Percentiles rank a stretch among this genome's conserved stretches.
Evolutionary conservation across 2,797 vertebrate genomes (phyloP).

Genomic region (Coregonus ussuriensis): DNA sequence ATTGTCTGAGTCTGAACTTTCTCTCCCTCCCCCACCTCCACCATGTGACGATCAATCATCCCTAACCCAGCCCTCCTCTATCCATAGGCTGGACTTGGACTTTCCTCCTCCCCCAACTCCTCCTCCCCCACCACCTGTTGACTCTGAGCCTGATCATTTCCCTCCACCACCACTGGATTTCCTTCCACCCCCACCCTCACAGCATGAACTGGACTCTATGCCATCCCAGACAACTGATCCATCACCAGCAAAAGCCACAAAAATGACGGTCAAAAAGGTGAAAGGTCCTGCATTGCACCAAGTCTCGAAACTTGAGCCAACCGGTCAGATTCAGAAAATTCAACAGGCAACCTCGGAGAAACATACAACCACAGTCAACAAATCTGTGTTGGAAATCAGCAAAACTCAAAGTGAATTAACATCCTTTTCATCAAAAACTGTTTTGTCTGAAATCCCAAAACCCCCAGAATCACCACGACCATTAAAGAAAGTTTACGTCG

Average conservation of each 20-base stretch:
- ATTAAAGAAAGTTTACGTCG: constrained; percentile 65
- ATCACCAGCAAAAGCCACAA: constrained; percentile 68
- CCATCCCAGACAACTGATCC: constrained; percentile 51
- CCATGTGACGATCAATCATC: constrained; percentile 62
- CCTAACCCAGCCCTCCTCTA: constrained; percentile 63
- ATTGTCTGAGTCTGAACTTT: constrained; percentile 74
- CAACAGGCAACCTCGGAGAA: constrained; percentile 46
- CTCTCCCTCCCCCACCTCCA: constrained; percentile 83
- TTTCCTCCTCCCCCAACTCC: constrained; percentile 65
- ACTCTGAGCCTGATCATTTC: constrained; percentile 73
- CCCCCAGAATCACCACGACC: constrained; percentile 68
- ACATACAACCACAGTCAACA: constrained; percentile 20
- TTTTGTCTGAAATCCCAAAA: constrained; percentile 56
- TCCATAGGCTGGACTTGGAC: constrained; percentile 62
- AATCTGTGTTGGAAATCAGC: constrained; percentile 44
- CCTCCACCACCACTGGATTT: constrained; percentile 66
- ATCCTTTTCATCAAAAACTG: constrained; percentile 42
- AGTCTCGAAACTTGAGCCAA: constrained; percentile 77
- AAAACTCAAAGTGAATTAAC: constrained; percentile 49
- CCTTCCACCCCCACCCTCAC: constrained; percentile 77
- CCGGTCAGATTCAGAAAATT: constrained; percentile 56
- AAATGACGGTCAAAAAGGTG: constrained; percentile 73
- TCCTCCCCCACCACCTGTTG: constrained; percentile 69
- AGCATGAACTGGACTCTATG: constrained; percentile 73
- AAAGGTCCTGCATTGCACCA: constrained; percentile 67